phyloP scores from a whole-genome alignment of 2,888 invertebrate species.

The Platypus cylindrus region DNA sequence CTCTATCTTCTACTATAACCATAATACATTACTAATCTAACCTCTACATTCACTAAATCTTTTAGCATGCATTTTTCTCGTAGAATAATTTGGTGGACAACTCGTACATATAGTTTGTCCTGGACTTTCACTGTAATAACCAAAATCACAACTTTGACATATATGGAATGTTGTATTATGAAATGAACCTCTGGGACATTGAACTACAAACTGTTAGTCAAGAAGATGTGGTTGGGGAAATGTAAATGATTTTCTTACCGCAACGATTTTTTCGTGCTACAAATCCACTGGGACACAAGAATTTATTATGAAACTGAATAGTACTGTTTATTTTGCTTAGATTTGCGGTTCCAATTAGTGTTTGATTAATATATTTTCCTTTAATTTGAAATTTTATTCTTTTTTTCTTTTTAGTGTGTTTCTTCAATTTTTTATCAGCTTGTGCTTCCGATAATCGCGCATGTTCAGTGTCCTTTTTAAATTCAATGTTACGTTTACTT shows the following conservation, averaged over 20 bases:
- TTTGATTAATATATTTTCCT: slow-evolving; percentile 21
- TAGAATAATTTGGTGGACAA: slow-evolving; percentile 47
- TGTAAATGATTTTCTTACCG: slow-evolving; percentile 33
- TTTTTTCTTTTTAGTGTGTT: slow-evolving; percentile 15
- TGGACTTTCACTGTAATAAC: slow-evolving; percentile 44
- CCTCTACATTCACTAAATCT: slow-evolving; percentile 42
- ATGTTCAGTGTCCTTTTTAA: background rate
- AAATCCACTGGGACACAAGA: slow-evolving; percentile 40
- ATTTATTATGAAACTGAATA: no score
- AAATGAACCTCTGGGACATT: slow-evolving; percentile 52
- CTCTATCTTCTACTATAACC: no score
- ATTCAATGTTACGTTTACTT: slow-evolving; percentile 15
- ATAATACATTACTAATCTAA: no score
- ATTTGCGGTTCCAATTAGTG: slow-evolving; percentile 5
- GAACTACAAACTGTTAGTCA: no score
- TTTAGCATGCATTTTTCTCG: slow-evolving; percentile 38
- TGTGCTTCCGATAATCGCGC: slow-evolving; percentile 8
- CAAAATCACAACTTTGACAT: slow-evolving; percentile 48
- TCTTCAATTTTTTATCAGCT: slow-evolving; percentile 16
- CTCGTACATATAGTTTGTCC: slow-evolving; percentile 42
- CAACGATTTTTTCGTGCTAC: slow-evolving; percentile 41
- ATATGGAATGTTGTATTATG: slow-evolving; percentile 39
- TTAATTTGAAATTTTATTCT: slow-evolving; percentile 26
- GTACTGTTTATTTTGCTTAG: slow-evolving; percentile 8
- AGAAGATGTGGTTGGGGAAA: background rate